phyloP scores from a whole-genome alignment of 2,113 vertebrate species.

The Channa maculata region DNA sequence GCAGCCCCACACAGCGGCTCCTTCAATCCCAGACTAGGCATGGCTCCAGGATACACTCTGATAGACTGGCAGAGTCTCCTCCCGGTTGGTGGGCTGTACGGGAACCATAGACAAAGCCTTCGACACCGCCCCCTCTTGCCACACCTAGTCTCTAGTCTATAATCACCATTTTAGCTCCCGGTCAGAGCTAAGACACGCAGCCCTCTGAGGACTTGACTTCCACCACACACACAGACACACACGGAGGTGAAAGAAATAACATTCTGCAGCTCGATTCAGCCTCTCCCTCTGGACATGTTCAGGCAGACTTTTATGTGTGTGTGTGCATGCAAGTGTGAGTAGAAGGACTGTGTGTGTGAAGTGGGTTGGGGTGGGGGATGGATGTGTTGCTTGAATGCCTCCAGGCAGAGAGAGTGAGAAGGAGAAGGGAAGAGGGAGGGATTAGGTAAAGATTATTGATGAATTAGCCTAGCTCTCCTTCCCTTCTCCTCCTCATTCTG shows the following conservation, averaged over 20 bases:
- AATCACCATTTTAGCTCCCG: constrained; percentile 76
- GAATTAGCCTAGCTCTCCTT: constrained; percentile 78
- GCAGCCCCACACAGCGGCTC: constrained; percentile 61
- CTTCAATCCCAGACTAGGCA: constrained; percentile 62
- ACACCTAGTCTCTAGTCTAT: constrained; percentile 82
- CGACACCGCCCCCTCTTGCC: constrained; percentile 81
- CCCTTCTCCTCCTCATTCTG: constrained; percentile 34
- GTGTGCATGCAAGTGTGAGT: constrained; percentile 56
- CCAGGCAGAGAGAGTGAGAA: constrained; percentile 67
- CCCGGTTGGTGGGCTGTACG: constrained; percentile 67
- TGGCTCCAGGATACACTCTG: constrained; percentile 58
- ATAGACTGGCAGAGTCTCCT: constrained; percentile 64
- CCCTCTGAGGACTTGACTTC: constrained; percentile 70
- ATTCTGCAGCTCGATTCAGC: constrained; percentile 77
- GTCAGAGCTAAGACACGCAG: constrained; percentile 67
- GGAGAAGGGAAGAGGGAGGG: constrained; percentile 65
- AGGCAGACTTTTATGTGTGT: constrained; percentile 73
- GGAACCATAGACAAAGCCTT: constrained; percentile 81
- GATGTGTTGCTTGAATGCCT: constrained; percentile 81
- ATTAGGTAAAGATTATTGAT: constrained; percentile 85
- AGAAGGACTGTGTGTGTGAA: constrained; percentile 34
- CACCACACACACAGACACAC: constrained; percentile 42
- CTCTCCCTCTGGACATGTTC: constrained; percentile 79
- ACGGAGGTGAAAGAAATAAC: constrained; percentile 59
- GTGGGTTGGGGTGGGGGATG: constrained; percentile 71